Evolutionary conservation across 2,113 vertebrate species (phyloP).

Genomic region (Ivindomyrus marchei): DNA sequence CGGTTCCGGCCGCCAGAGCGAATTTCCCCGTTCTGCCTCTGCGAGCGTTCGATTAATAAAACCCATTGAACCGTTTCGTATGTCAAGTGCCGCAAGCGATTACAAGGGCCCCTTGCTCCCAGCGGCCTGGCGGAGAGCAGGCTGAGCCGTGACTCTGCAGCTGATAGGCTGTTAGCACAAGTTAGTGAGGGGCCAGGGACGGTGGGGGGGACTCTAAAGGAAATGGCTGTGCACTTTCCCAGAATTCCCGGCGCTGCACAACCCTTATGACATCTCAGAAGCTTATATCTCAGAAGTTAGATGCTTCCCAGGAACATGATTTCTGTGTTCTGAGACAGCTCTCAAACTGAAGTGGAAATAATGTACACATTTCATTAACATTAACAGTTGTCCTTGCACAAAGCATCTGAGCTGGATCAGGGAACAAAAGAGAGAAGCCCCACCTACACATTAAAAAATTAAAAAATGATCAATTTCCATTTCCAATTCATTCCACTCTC

Average conservation of each 20-base stretch:
- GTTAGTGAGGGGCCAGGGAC: neutral
- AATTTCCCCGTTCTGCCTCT: neutral
- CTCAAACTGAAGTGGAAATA: neutral
- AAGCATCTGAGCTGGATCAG: neutral
- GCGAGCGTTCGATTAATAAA: slow-evolving; percentile 10
- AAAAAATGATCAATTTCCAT: neutral
- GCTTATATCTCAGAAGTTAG: neutral
- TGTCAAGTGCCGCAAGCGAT: slow-evolving; percentile 13
- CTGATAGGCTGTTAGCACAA: neutral
- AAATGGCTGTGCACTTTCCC: neutral
- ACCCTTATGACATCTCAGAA: neutral
- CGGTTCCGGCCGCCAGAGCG: neutral
- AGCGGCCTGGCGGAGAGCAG: neutral
- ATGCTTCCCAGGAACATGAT: neutral
- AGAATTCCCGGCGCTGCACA: neutral
- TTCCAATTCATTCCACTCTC: neutral
- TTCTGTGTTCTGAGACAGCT: neutral
- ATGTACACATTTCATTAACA: neutral
- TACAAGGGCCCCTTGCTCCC: slow-evolving; percentile 7
- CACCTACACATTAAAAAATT: neutral
- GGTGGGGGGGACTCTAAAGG: neutral
- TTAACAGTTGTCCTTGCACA: neutral
- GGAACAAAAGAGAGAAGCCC: neutral
- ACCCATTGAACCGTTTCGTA: slow-evolving; percentile 5
- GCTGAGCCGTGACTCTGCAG: neutral